These are phyloP conservation scores for Merodon equestris DNA, from an alignment of 2,888 invertebrate species.

Conservation along the genomic window DNA sequence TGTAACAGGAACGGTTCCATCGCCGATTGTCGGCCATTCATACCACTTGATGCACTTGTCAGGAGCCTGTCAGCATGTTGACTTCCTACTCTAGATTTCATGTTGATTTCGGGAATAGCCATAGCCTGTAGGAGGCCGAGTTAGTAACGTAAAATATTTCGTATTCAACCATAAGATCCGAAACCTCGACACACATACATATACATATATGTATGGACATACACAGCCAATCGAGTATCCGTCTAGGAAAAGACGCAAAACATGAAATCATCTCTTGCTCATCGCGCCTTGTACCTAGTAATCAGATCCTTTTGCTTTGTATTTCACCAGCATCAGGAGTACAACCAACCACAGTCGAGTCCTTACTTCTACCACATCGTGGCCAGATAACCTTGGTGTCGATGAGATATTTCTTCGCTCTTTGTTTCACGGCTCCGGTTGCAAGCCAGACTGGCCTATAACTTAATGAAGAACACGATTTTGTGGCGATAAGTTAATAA, in stretches of 20 bases:
- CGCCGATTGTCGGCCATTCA: too few relatives aligned
- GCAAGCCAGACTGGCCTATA: constrained; percentile 31
- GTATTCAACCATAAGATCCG: too few relatives aligned
- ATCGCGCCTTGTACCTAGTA: constrained; percentile 47
- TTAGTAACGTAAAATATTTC: too few relatives aligned
- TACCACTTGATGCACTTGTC: constrained; percentile 62
- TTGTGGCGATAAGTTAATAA: constrained; percentile 64
- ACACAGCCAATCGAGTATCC: not conserved
- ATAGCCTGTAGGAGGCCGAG: constrained; percentile 1
- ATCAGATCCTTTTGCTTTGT: constrained; percentile 57
- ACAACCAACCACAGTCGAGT: constrained; percentile 4
- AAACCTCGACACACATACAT: constrained; percentile 15
- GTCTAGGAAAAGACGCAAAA: not conserved
- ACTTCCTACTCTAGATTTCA: constrained; percentile 64
- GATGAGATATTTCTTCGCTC: constrained; percentile 58
- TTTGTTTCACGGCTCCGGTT: constrained; percentile 37
- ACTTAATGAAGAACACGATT: constrained; percentile 69
- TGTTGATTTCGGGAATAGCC: constrained; percentile 39
- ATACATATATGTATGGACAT: not conserved
- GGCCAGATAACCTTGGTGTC: constrained; percentile 65
- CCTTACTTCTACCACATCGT: constrained; percentile 12
- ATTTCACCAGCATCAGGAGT: constrained; percentile 1
- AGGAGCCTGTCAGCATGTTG: constrained; percentile 62
- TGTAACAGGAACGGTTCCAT: too few relatives aligned
- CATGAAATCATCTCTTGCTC: constrained; percentile 50